Evolutionary conservation across 2,797 vertebrate species (phyloP).

Genomic region (Somateria mollissima): DNA sequence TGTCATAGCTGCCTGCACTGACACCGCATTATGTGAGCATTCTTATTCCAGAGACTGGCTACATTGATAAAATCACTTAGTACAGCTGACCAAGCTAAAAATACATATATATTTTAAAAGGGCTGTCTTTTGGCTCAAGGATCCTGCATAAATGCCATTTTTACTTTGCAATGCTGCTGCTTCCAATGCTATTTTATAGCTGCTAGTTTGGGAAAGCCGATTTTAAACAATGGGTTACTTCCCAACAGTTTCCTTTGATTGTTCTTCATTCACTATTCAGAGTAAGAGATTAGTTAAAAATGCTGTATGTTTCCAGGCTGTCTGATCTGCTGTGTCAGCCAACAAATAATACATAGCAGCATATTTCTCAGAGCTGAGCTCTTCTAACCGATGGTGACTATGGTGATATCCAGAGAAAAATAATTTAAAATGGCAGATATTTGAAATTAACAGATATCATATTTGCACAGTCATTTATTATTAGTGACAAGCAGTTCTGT

Average conservation of each 20-base stretch:
- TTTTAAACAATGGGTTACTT: slow-evolving; percentile 40
- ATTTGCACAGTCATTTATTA: not conserved
- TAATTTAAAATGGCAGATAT: not conserved
- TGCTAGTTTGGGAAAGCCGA: slow-evolving; percentile 33
- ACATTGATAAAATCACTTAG: slow-evolving; percentile 26
- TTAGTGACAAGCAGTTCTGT: not conserved
- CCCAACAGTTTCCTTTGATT: slow-evolving; percentile 41
- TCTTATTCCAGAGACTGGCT: slow-evolving; percentile 12
- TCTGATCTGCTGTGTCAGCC: not conserved
- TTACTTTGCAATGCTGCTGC: slow-evolving; percentile 28
- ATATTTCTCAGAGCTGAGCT: not conserved
- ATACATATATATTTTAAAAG: slow-evolving; percentile 8
- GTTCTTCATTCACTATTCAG: not conserved
- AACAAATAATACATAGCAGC: not conserved
- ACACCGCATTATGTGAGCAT: not conserved
- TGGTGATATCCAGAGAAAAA: not conserved
- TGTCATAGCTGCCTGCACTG: not conserved
- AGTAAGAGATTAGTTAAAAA: slow-evolving; percentile 23
- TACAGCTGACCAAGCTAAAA: slow-evolving; percentile 49
- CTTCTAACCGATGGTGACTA: not conserved
- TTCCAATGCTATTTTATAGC: not conserved
- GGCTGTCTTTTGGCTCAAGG: slow-evolving; percentile 11
- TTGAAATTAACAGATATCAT: not conserved
- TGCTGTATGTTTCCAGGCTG: not conserved
- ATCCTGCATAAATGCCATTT: not conserved